Evolutionary conservation across 2,113 vertebrate species (phyloP).

Genomic region (Lagopus muta): DNA sequence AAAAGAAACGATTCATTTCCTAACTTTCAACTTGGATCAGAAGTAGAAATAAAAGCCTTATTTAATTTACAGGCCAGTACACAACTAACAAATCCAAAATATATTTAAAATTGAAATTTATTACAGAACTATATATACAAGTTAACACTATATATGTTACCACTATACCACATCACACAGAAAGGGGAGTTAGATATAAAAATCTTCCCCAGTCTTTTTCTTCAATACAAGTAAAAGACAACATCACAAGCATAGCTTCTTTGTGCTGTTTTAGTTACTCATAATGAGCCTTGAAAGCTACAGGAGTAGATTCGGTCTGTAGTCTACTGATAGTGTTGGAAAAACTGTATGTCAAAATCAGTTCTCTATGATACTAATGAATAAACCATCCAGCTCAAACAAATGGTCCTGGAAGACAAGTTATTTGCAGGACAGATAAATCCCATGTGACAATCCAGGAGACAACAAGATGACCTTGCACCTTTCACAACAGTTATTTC

Average conservation of each 20-base stretch:
- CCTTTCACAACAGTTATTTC: background rate
- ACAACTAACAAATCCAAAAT: background rate
- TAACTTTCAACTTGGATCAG: background rate
- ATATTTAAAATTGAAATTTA: background rate
- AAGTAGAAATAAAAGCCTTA: background rate
- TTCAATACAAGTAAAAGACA: background rate
- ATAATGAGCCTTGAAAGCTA: background rate
- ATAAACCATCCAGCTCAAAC: background rate
- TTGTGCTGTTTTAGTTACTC: background rate
- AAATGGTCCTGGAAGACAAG: background rate
- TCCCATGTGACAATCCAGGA: background rate
- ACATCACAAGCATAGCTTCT: background rate
- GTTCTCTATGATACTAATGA: background rate
- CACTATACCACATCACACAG: rapidly evolving
- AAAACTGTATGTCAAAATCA: background rate
- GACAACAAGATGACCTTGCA: background rate
- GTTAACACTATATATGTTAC: too few species aligned
- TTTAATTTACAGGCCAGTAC: background rate
- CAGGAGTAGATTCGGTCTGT: background rate
- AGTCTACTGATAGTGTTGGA: background rate
- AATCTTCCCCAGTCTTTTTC: background rate
- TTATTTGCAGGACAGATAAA: background rate
- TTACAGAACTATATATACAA: background rate
- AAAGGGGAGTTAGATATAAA: background rate
- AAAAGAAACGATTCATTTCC: background rate